Base-by-base conservation (phyloP, 2,797 vertebrate genomes). In the Poeciliopsis infans region DNA sequence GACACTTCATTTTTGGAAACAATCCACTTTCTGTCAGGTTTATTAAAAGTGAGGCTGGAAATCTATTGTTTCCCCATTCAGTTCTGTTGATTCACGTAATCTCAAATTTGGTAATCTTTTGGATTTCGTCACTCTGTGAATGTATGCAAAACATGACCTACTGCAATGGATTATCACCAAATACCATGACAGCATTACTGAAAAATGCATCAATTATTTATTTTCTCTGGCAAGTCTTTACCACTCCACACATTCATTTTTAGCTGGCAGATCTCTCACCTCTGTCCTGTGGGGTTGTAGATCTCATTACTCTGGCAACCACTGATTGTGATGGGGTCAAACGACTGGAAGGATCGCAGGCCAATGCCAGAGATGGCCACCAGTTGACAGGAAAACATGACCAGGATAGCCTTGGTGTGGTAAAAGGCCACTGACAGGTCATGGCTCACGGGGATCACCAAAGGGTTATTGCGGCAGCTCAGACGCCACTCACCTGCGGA, bases 321-420 rank as follows among this genome's bases (percentile, higher is more conserved):
- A 90, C 97, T 97, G 94, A 98, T 97, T 81, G 97, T 98, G 95
- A 99, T 97, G 79, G 97, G 98, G 95, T 99, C 98, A 93, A 99
- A 99, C 94, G 97, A 98, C 94, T 99, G 97, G 95, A 99, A 99
- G 90, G 98, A 99, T 87, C 98, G 97, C 87, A 99, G 93, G 92
- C 97, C 98, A 81, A 99, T 97, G 79, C 98, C 98, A 0, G 98
- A 99, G 95, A 99, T 97, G 92, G 98, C 98, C 86, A 99, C 97
- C 66, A 97, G 95, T 81, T 93, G 93, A 45, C 97, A 99, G 83
- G 94, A 95, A 92, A 99, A 99, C 94, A 95, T 97, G 94, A 99
- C 96, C 89, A 96, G 95, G 83, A 99, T 97, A 45, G 97, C 96
- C 91, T 96, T 97, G 86, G 98, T 99, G 94, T 97, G 97, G 95